Base-by-base conservation (phyloP, 1,140 invertebrate species). In the Leptopilina clavipes region DNA sequence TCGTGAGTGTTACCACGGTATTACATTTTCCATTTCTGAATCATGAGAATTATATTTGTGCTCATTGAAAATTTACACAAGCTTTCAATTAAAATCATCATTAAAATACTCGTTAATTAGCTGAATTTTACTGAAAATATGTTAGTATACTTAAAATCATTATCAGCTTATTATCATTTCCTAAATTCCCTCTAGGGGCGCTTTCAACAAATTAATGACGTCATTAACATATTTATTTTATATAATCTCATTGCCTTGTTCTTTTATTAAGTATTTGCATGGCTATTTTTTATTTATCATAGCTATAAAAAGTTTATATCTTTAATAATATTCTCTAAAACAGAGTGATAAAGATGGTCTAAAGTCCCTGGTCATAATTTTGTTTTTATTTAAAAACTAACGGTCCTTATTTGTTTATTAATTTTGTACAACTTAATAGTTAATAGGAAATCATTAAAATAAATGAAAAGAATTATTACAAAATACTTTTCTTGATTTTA, bases 151-250 rank as follows among this genome's bases (percentile, higher is more conserved):
- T 17, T n/a, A 14, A 65, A 65, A 40, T 40, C 37, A 40, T 40
- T 40, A 40, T n/a, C 11, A 14, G 56, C 22, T 25, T 31, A 37
- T 31, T 31, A 11, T 65, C 5, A 14, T 7, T 31, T 14, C 25
- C 19, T 31, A 65, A 31, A 14, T 37, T 31, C 12, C 59, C 59
- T 65, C 22, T 31, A 65, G 59, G 19, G n/a, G 25, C 59, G 59
- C 59, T 65, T 65, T 25, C 14, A 65, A 65, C 19, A 25, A 14
- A 31, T 52, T 25, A 12, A 65, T 65, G 59, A 65, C 59, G 25
- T 65, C 59, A 65, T 65, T 65, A 25, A 65, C 14, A 65, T 31
- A 65, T 31, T 65, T 65, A 25, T 25, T 25, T 54, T 59, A 25
- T 31, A 65, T 31, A 65, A 31, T 52, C 48, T 52, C 14, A 52